phyloP scores from a whole-genome alignment of 1,140 invertebrate species.

The Cardiocondyla obscurior region DNA sequence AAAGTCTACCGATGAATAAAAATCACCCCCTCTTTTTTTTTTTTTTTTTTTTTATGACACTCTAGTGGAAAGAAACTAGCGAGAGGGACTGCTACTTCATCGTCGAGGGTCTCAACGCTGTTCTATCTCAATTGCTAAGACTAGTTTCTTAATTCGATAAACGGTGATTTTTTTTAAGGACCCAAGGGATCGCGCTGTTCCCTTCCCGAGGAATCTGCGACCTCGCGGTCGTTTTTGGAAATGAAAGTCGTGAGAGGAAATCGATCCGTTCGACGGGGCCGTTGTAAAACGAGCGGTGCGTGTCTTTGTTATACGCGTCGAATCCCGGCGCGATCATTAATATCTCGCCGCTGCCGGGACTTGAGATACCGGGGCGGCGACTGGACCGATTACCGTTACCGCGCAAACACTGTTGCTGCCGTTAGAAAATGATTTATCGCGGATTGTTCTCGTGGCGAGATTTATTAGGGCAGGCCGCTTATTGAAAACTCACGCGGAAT shows the following conservation, averaged over 20 bases:
- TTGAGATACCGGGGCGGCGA: slow-evolving; percentile 59
- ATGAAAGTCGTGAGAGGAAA: slow-evolving; percentile 67
- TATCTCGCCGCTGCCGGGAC: slow-evolving; percentile 54
- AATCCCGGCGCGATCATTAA: slow-evolving; percentile 58
- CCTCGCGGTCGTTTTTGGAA: slow-evolving; percentile 42
- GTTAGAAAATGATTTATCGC: slow-evolving; percentile 69
- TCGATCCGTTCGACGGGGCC: slow-evolving; percentile 10
- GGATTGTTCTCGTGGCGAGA: slow-evolving; percentile 58
- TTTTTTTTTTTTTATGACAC: neutral
- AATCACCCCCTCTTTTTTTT: no score
- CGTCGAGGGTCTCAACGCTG: neutral
- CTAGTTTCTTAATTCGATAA: neutral
- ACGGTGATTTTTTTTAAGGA: no score
- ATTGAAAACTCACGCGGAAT: slow-evolving; percentile 34
- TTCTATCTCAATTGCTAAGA: neutral
- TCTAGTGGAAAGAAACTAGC: neutral
- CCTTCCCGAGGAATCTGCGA: neutral
- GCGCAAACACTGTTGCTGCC: slow-evolving; percentile 62
- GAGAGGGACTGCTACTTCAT: neutral
- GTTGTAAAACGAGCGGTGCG: slow-evolving; percentile 47
- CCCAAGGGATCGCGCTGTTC: neutral
- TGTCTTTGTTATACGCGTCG: slow-evolving; percentile 51
- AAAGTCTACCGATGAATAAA: slow-evolving; percentile 9
- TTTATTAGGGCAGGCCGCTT: slow-evolving; percentile 62
- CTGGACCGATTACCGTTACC: slow-evolving; percentile 70